Conservation (phyloP, 2,797 vertebrate genomes). For the Petrocephalus sullivani region DNA sequence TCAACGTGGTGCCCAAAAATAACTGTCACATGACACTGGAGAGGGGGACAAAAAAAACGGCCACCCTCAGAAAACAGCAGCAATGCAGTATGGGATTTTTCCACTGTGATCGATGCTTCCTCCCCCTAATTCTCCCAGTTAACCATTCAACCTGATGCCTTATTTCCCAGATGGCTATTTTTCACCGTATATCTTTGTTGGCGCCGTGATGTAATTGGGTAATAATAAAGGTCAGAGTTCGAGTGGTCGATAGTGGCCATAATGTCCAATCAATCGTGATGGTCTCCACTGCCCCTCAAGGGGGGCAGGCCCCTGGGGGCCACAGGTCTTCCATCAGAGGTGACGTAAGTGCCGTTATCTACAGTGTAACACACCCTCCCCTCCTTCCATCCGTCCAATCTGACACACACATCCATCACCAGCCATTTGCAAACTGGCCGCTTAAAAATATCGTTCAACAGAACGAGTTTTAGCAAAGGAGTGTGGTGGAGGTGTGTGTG, state of each 20-base stretch:
- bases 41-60: background rate
- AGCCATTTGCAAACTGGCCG: background rate
- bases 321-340: background rate
- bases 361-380: background rate
- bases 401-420: background rate
- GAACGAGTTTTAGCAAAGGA: background rate
- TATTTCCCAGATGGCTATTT: background rate
- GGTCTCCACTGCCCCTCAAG: background rate
- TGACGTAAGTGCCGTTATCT: background rate
- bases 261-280: conserved; percentile 6
- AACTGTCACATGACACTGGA: conserved; percentile 5
- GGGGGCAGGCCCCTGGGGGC: background rate
- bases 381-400: background rate
- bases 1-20: background rate
- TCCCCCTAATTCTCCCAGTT: background rate
- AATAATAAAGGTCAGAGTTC: conserved; percentile 15
- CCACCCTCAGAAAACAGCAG: background rate
- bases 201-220: background rate
- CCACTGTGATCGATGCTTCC: background rate
- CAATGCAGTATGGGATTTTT: background rate
- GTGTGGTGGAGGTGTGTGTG: background rate
- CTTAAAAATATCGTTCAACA: background rate
- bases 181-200: background rate
- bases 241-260: background rate
- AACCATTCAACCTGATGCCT: background rate